phyloP scores from a whole-genome alignment of 2,113 vertebrate genomes.

The Bubalus kerabau region DNA sequence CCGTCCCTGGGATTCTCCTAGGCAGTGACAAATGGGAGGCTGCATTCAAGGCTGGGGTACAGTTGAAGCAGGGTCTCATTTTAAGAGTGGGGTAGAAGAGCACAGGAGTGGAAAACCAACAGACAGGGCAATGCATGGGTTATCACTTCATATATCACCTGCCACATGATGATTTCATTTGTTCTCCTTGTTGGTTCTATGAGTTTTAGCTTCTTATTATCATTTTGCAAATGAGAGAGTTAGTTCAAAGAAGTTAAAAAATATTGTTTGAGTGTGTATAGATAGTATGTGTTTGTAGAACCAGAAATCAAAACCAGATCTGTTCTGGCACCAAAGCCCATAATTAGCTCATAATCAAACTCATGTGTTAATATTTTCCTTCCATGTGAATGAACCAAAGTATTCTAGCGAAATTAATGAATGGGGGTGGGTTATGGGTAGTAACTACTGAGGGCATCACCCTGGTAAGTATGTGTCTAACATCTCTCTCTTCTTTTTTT shows the following conservation, averaged over 20 bases:
- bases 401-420: neutral
- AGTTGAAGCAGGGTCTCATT: neutral
- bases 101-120: neutral
- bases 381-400: neutral
- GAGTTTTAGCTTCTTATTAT: neutral
- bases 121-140: neutral
- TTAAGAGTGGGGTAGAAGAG: neutral
- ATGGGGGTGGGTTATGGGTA: neutral
- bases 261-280: neutral
- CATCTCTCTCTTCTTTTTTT: neutral
- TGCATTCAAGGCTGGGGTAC: neutral
- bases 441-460: neutral
- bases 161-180: neutral
- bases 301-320: neutral
- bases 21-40: neutral
- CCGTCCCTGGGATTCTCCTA: neutral
- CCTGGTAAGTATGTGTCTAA: neutral
- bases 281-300: neutral
- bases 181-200: neutral
- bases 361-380: neutral
- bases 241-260: neutral
- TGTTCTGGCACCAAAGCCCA: neutral
- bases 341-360: neutral
- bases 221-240: neutral
- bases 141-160: neutral